Base-by-base conservation (phyloP, 2,113 vertebrate species). In the Anser cygnoides region DNA sequence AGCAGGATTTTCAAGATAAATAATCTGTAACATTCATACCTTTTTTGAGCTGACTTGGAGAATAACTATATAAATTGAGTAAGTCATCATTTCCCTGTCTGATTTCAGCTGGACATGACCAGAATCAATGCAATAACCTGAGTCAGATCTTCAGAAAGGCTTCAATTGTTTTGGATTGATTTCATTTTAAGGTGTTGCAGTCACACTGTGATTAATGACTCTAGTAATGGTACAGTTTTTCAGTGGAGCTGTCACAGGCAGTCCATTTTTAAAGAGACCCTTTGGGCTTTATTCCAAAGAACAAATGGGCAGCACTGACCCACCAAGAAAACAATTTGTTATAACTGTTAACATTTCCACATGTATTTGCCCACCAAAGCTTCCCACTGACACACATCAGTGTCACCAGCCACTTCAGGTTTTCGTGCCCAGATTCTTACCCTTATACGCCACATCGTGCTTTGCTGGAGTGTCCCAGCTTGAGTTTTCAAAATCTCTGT, bases 121-220 rank as follows among this genome's bases (percentile, higher is more conserved):
- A 84, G 39, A 94, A 84, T 93, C 80, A 91, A 33, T 84, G 61
- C 14, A 65, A 87, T 70, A 96, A 66, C 54, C 43, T 66, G 54
- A 96, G 37, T 93, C 70, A 94, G 80, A 72, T 85, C 74, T 89
- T 96, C 91, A 92, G 55, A 95, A 89, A 76, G 58, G 18, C 77
- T 92, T 96, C 91, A 79, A 35, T 96, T 94, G 91, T 92, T 91
- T 84, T 91, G 46, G 31, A 85, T 71, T 93, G 67, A 96, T 93
- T 96, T 92, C 3, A 70, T 93, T 91, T 89, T 68, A 74, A 91
- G 71, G 28, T 79, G 35, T 83, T 82, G 67, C 55, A 91, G 81
- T 82, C 84, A 85, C 11, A 11, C 21, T 46, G 71, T 92, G 81
- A 95, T 87, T 93, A 95, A 97, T 95, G 35, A 39, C 46, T 58